phyloP scores from a whole-genome alignment of 1,140 invertebrate genomes.

The Eurosta solidaginis region DNA sequence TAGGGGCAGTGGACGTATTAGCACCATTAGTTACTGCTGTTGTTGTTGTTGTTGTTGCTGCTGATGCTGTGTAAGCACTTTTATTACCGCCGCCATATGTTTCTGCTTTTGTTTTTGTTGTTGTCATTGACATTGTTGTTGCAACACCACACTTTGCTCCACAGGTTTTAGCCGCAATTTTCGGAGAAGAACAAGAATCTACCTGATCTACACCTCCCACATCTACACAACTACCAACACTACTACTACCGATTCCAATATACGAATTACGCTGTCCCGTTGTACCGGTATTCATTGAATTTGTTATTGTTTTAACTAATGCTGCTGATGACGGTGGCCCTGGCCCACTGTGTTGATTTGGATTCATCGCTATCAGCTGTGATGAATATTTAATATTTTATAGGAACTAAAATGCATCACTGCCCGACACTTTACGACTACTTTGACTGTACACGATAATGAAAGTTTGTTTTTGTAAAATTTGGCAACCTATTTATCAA shows the following conservation, averaged over 20 bases:
- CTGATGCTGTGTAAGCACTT: not conserved
- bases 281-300: constrained; percentile 15
- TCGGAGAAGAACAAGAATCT: constrained; percentile 27
- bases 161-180: not conserved
- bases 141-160: constrained; percentile 31
- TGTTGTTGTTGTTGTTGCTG: not conserved
- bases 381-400: constrained; percentile 39
- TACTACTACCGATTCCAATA: not conserved
- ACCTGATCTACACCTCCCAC: constrained; percentile 30
- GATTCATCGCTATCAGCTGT: constrained; percentile 57
- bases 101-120: not conserved
- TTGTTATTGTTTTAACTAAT: constrained; percentile 29
- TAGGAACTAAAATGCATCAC: constrained; percentile 18
- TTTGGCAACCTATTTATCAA: too few relatives aligned
- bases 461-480: too few relatives aligned
- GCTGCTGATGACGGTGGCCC: constrained; percentile 43
- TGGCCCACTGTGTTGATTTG: constrained; percentile 58
- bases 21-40: not conserved
- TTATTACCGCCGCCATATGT: not conserved
- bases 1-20: not conserved
- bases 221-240: not conserved
- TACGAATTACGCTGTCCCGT: constrained; percentile 14
- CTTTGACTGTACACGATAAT: too few relatives aligned
- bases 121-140: not conserved
- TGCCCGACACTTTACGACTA: not conserved